Percentiles rank a stretch among this genome's conserved stretches.
These are phyloP conservation scores for Drosophila atripex DNA, from an alignment of 2,888 invertebrate genomes.

Conservation along the genomic window DNA sequence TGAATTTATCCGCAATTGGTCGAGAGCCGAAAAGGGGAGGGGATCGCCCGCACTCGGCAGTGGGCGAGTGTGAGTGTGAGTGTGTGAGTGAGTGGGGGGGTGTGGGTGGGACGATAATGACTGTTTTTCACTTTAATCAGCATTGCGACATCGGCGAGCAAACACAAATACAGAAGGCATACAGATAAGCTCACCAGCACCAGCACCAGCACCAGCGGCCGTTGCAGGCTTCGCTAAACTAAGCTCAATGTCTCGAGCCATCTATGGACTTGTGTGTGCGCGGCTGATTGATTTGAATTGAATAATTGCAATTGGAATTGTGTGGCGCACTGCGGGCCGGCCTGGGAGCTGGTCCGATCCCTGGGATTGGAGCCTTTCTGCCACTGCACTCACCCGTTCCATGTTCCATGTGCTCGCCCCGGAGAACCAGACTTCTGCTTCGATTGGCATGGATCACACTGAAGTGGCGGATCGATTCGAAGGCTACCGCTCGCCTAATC, in stretches of 20 bases:
- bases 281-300: conserved; percentile 81
- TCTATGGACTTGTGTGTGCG: conserved; percentile 28
- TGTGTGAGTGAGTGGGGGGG: neutral
- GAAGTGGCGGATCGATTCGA: neutral
- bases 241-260: conserved; percentile 67
- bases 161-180: conserved; percentile 16
- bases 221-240: conserved; percentile 70
- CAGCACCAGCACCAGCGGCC: conserved; percentile 52
- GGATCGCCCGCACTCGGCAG: conserved; percentile 6
- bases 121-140: conserved; percentile 70
- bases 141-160: conserved; percentile 35
- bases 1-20: conserved; percentile 82
- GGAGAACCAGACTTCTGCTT: neutral
- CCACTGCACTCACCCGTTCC: conserved; percentile 3
- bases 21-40: conserved; percentile 48
- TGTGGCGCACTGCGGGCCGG: conserved; percentile 8
- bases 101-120: conserved; percentile 22
- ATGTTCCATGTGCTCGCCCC: neutral
- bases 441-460: conserved; percentile 1
- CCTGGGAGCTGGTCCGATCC: too few relatives aligned
- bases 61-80: neutral
- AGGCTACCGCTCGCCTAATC: conserved; percentile 10
- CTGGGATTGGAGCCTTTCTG: too few relatives aligned
- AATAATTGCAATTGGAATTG: conserved; percentile 81
- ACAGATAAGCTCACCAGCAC: conserved; percentile 29